Conservation (phyloP, 2,113 vertebrate species). For the Bubo blakistoni region DNA sequence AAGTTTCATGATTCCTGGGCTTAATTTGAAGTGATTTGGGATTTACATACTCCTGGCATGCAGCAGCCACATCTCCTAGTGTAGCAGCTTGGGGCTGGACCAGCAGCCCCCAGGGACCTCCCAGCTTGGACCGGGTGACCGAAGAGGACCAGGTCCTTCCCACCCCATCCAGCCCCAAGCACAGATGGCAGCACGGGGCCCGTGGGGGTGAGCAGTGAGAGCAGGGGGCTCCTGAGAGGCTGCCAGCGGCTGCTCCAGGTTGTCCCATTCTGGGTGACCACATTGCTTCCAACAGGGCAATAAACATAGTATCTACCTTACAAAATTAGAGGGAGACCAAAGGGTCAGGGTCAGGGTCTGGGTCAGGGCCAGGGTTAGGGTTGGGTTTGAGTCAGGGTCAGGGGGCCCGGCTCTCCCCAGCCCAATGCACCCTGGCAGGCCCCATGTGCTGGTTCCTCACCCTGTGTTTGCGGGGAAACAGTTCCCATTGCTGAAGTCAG, state of each 20-base stretch:
- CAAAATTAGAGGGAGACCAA: not conserved
- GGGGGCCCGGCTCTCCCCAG: not conserved
- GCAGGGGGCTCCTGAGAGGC: rapidly evolving
- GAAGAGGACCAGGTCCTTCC: not conserved
- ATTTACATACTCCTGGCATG: rapidly evolving
- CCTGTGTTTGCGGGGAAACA: not conserved
- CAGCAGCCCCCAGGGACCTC: not conserved
- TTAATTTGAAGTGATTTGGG: not conserved
- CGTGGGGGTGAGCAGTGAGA: not conserved
- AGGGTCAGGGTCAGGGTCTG: not conserved
- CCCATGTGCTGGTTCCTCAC: not conserved
- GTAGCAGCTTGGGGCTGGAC: not conserved
- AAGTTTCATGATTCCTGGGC: not conserved
- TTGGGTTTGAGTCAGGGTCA: not conserved
- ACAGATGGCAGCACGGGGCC: rapidly evolving
- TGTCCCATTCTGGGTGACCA: not conserved
- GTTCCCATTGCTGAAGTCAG: not conserved
- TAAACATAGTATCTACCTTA: not conserved
- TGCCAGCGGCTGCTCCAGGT: not conserved
- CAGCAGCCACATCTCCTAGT: not conserved
- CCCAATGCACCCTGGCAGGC: rapidly evolving
- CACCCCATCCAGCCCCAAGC: not conserved
- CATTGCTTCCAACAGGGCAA: not conserved
- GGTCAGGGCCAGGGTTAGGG: not conserved
- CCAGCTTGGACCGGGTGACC: not conserved